Evolutionary conservation across 2,113 vertebrate species (phyloP).

Genomic region (Nibea coibor): DNA sequence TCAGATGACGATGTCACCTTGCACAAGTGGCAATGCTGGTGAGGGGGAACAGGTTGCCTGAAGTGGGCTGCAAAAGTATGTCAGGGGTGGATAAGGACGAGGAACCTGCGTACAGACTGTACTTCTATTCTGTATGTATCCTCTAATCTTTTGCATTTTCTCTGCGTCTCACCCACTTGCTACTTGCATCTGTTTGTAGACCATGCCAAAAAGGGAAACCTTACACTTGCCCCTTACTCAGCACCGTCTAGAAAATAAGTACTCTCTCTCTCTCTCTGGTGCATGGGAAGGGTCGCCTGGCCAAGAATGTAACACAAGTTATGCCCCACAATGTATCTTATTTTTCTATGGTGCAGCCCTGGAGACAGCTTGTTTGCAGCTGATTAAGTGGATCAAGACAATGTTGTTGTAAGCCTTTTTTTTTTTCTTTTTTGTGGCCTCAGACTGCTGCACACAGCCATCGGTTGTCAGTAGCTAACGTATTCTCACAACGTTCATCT

Average conservation of each 20-base stretch:
- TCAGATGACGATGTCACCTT: conserved; percentile 83
- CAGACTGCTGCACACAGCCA: conserved; percentile 29
- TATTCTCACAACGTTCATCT: conserved; percentile 42
- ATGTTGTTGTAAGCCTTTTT: conserved; percentile 50
- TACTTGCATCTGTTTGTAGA: conserved; percentile 56
- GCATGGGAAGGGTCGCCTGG: conserved; percentile 32
- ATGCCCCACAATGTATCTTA: conserved; percentile 16
- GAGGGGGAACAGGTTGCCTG: conserved; percentile 76
- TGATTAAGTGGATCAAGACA: conserved; percentile 66
- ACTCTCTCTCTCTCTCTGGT: background rate
- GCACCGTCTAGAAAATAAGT: conserved; percentile 45
- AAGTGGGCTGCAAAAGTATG: conserved; percentile 81
- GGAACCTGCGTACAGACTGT: conserved; percentile 82
- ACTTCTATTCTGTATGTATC: conserved; percentile 88
- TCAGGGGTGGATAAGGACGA: conserved; percentile 80
- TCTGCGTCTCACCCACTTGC: conserved; percentile 29
- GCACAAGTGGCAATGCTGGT: conserved; percentile 68
- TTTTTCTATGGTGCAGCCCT: conserved; percentile 32
- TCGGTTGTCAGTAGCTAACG: conserved; percentile 30
- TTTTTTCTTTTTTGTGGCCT: conserved; percentile 18
- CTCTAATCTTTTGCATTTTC: conserved; percentile 55
- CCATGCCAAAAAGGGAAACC: conserved; percentile 67
- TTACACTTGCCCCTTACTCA: conserved; percentile 69
- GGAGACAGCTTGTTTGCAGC: conserved; percentile 64
- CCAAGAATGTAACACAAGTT: conserved; percentile 17